phyloP scores from a whole-genome alignment of 2,113 vertebrate genomes.

The Eublepharis macularius region DNA sequence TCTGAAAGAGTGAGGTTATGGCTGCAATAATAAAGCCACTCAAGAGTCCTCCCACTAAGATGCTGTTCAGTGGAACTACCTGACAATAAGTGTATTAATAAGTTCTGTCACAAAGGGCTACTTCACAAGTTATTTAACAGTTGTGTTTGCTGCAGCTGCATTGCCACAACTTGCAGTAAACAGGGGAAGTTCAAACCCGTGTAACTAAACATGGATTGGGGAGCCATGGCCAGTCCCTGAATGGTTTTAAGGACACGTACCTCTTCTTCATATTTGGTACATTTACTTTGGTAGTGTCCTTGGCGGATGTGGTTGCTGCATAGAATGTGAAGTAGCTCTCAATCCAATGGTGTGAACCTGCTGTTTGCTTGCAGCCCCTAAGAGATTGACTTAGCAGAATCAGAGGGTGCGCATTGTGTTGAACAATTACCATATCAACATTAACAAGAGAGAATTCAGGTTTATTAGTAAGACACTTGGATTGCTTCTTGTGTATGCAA shows the following conservation, averaged over 20 bases:
- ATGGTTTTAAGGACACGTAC: neutral
- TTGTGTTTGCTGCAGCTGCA: neutral
- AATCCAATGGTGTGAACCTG: neutral
- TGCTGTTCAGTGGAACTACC: neutral
- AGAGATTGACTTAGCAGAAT: conserved; percentile 20
- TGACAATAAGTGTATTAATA: neutral
- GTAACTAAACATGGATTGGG: neutral
- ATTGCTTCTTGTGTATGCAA: conserved; percentile 4
- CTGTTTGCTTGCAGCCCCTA: neutral
- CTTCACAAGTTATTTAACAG: neutral
- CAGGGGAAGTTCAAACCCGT: neutral
- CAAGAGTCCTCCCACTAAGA: neutral
- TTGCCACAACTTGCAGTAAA: neutral
- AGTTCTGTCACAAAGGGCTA: neutral
- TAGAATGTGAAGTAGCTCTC: neutral
- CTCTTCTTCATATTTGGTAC: neutral
- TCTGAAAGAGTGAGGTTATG: neutral
- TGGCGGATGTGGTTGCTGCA: neutral
- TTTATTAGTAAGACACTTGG: conserved; percentile 61
- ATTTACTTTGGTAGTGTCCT: neutral
- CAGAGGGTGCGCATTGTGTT: conserved; percentile 24
- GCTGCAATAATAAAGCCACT: neutral
- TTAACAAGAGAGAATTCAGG: conserved; percentile 48
- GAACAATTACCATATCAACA: conserved; percentile 29
- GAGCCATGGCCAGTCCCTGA: neutral